A percentile compares a stretch with the other conserved stretches of the same genome.
Evolutionary conservation across 2,797 vertebrate species (phyloP).

Genomic region (Thamnophis elegans): DNA sequence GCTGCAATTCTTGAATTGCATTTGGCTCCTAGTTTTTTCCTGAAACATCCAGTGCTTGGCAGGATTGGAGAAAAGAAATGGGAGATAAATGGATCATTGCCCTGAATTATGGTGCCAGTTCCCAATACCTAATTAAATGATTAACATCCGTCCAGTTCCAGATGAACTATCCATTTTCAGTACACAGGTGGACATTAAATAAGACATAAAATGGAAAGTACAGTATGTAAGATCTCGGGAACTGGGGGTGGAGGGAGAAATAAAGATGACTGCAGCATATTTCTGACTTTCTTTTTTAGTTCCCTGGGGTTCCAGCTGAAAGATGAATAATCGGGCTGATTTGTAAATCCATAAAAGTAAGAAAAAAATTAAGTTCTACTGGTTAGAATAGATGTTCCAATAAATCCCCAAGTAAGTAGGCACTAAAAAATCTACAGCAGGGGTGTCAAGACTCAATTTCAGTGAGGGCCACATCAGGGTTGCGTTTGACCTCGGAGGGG

Average conservation of each 20-base stretch:
- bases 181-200: slow-evolving; percentile 27
- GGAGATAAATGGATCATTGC: slow-evolving; percentile 9
- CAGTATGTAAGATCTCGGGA: background rate
- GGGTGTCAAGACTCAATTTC: no score
- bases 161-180: slow-evolving; percentile 17
- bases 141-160: rapidly evolving
- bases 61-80: background rate
- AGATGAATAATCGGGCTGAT: background rate
- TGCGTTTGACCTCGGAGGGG: no score
- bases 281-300: background rate
- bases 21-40: background rate
- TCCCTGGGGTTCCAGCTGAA: background rate
- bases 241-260: background rate
- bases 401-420: background rate
- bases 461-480: no score
- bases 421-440: background rate
- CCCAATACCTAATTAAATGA: slow-evolving; percentile 6
- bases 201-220: background rate
- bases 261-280: background rate
- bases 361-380: background rate
- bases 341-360: background rate
- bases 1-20: slow-evolving; percentile 13
- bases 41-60: slow-evolving; percentile 26
- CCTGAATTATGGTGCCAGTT: slow-evolving; percentile 20
- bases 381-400: background rate